These are phyloP conservation scores for Athalia rosae DNA, from an alignment of 2,888 invertebrate genomes.

Conservation along the genomic window DNA sequence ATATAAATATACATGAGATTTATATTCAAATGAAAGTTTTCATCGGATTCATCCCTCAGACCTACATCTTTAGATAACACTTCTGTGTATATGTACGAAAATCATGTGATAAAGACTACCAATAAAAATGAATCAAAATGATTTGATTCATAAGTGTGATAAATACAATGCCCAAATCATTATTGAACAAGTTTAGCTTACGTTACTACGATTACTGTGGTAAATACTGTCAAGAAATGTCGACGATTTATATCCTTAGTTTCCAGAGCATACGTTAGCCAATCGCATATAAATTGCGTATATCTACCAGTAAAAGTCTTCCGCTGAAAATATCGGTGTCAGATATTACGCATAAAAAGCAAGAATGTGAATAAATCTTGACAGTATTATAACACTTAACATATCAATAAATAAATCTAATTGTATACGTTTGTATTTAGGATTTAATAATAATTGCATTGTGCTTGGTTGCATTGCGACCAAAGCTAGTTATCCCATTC, in stretches of 20 bases:
- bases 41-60: background rate
- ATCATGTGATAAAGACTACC: background rate
- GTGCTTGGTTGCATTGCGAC: constrained; percentile 59
- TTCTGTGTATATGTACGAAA: background rate
- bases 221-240: constrained; percentile 22
- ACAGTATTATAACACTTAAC: constrained; percentile 10
- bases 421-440: constrained; percentile 42
- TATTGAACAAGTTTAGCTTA: constrained; percentile 2
- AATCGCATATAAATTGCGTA: background rate
- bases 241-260: background rate
- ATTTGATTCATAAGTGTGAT: constrained; percentile 24
- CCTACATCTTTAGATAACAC: constrained; percentile 7
- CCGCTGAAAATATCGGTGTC: background rate
- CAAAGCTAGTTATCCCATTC: constrained; percentile 49
- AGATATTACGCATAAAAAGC: background rate
- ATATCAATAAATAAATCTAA: constrained; percentile 36
- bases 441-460: constrained; percentile 57
- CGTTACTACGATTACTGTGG: background rate
- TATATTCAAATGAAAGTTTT: constrained; percentile 8
- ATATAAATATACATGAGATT: constrained; percentile 1
- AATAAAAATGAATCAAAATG: constrained; percentile 11
- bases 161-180: constrained; percentile 42
- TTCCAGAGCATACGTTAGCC: background rate
- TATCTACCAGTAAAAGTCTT: background rate
- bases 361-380: constrained; percentile 14